Base-by-base conservation (phyloP, 2,113 vertebrate species). In the Phaethornis superciliosus region DNA sequence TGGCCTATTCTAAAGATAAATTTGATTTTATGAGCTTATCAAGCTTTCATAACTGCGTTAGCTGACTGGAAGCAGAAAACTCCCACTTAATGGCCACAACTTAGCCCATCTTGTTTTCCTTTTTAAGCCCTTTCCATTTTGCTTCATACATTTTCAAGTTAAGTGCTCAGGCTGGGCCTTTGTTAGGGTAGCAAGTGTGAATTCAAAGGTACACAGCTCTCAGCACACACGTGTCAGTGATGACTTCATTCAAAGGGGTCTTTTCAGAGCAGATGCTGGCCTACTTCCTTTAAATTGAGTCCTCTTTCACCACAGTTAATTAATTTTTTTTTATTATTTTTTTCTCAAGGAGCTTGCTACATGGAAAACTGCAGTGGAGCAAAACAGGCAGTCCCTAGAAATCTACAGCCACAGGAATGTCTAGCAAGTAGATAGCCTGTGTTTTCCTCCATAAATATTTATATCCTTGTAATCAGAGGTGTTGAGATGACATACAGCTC, bases 311-410 rank as follows among this genome's bases (percentile, higher is more conserved):
- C 42, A 62, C 3, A 80, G 52, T 92, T 96, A 94, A 97, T 98
- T 96, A 95, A 90, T 30, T 85, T 90, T 94, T 91, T 92, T 88
- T 47, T 21, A 49, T 94, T 88, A 77, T 79, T 93, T 91, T 92
- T 96, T 95, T 47, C 46, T 19, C 28, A 92, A 97, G 95, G 96
- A 96, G 60, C 24, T 54, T 19, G 8, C 93, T 84, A 67, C 85
- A 14, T 59, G 94, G 92, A 94, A 95, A 96, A 65, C 90, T 89
- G 40, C 58, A 96, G 95, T 95, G 93, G 95, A 88, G 96, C 91
- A 94, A 89, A 83, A 72, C 76, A 62, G 89, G 64, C 93, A n/a
- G 94, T 54, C 28, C 91, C 88, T 83, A 75, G 91, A 79, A 87
- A 49, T 72, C 71, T 70, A 46, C 93, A 93, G 90, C 92, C 81